These are phyloP conservation scores for Bombus cullumanus DNA, from an alignment of 1,140 invertebrate species.

Conservation along the genomic window DNA sequence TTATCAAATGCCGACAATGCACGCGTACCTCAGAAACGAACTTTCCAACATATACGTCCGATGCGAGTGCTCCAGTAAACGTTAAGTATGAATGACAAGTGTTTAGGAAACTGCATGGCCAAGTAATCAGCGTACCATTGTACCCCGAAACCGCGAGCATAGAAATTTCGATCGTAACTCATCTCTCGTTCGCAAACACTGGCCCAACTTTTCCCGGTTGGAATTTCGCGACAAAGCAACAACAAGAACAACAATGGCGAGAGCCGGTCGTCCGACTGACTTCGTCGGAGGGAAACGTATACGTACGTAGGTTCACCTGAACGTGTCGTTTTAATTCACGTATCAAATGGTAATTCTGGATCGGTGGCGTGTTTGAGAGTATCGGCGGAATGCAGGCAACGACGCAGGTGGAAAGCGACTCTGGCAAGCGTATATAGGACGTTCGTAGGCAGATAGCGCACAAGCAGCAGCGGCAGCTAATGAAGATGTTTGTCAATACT, in stretches of 20 bases:
- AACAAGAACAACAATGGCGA: not conserved
- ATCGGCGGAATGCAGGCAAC: constrained; percentile 59
- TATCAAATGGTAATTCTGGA: constrained; percentile 64
- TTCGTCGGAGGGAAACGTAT: not conserved
- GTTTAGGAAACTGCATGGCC: constrained; percentile 24
- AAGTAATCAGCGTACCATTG: constrained; percentile 29
- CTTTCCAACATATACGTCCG: not conserved
- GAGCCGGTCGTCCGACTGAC: not conserved
- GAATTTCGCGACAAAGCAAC: not conserved
- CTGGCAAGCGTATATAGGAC: constrained; percentile 48
- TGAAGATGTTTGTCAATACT: constrained; percentile 79
- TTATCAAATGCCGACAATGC: not conserved
- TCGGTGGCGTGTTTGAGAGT: constrained; percentile 63
- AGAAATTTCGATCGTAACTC: constrained; percentile 22
- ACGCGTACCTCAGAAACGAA: not conserved
- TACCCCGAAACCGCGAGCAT: not conserved
- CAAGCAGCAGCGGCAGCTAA: constrained; percentile 69
- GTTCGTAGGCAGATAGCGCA: constrained; percentile 68
- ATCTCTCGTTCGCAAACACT: not conserved
- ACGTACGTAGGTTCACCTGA: constrained; percentile 17
- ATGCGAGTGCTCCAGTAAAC: not conserved
- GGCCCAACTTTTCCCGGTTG: not conserved
- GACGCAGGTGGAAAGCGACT: constrained; percentile 47
- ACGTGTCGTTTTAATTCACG: constrained; percentile 66
- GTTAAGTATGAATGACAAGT: constrained; percentile 24